Conservation (phyloP, 2,888 invertebrate species). For the Plebejus argus region DNA sequence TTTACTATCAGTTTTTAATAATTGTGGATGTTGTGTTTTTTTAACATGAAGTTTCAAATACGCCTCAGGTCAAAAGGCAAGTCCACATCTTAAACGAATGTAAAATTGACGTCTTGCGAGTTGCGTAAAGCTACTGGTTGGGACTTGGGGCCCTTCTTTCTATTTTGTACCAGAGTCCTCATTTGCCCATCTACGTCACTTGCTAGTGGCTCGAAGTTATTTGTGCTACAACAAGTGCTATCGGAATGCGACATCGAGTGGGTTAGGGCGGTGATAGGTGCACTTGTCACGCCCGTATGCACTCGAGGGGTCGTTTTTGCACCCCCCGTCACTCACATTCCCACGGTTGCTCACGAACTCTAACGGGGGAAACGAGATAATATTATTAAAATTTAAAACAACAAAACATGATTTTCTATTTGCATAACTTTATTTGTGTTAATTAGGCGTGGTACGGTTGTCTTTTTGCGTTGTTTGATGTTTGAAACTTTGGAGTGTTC, state of each 20-base stretch:
- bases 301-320: constrained; percentile 76
- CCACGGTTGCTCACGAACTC: constrained; percentile 55
- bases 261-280: constrained; percentile 49
- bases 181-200: not conserved
- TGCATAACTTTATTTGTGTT: constrained; percentile 16
- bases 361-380: constrained; percentile 6
- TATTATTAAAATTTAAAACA: constrained; percentile 14
- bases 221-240: constrained; percentile 31
- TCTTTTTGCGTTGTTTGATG: not conserved
- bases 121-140: no score
- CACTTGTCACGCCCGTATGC: constrained; percentile 80
- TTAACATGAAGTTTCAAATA: no score
- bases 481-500: not conserved
- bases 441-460: not conserved
- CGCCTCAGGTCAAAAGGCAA: no score
- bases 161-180: not conserved
- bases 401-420: constrained; percentile 10
- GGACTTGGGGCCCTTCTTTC: no score
- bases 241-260: constrained; percentile 41
- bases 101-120: not conserved
- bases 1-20: no score
- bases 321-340: constrained; percentile 67
- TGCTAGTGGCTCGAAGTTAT: not conserved
- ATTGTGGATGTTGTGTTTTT: no score
- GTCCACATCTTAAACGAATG: not conserved